Percentiles rank a stretch among this genome's conserved stretches.
Conservation (phyloP, 2,888 invertebrate species). For the Beris morrisii region DNA sequence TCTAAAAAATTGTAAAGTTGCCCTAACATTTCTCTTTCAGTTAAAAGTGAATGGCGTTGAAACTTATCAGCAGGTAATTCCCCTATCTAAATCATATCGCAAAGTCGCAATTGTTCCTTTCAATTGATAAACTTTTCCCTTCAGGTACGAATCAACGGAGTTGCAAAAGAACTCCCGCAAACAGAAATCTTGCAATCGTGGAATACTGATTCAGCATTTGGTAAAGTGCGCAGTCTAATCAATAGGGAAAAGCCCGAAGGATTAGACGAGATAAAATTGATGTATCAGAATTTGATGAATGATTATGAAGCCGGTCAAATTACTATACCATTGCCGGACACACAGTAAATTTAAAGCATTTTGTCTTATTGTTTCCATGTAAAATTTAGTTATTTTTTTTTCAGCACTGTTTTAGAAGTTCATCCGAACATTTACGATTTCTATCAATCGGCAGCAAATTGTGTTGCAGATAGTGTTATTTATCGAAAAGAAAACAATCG, state of each 20-base stretch:
- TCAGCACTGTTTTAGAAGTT: slow-evolving; percentile 51
- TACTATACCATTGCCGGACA: slow-evolving; percentile 43
- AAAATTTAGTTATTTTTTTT: neutral
- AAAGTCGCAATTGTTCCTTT: no score
- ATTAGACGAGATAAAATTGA: slow-evolving; percentile 41
- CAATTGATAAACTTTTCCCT: neutral
- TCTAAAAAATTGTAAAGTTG: slow-evolving; percentile 45
- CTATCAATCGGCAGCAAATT: slow-evolving; percentile 44
- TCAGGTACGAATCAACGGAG: slow-evolving; percentile 45
- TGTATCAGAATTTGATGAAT: slow-evolving; percentile 44
- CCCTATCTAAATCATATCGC: neutral
- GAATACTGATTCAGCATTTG: slow-evolving; percentile 46
- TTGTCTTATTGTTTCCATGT: neutral
- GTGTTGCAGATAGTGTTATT: slow-evolving; percentile 51
- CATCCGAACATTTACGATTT: slow-evolving; percentile 50
- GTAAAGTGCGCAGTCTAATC: slow-evolving; percentile 48
- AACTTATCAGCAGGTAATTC: slow-evolving; percentile 29
- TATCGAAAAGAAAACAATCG: slow-evolving; percentile 42
- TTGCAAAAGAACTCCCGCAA: slow-evolving; percentile 46
- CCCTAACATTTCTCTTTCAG: slow-evolving; percentile 44
- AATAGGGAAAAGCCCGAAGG: slow-evolving; percentile 47
- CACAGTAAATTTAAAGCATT: slow-evolving; percentile 46
- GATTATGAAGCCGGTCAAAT: slow-evolving; percentile 40
- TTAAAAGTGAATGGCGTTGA: slow-evolving; percentile 2
- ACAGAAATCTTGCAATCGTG: slow-evolving; percentile 44